Evolutionary conservation across 2,113 vertebrate genomes (phyloP).

Genomic region (Gadus chalcogrammus): DNA sequence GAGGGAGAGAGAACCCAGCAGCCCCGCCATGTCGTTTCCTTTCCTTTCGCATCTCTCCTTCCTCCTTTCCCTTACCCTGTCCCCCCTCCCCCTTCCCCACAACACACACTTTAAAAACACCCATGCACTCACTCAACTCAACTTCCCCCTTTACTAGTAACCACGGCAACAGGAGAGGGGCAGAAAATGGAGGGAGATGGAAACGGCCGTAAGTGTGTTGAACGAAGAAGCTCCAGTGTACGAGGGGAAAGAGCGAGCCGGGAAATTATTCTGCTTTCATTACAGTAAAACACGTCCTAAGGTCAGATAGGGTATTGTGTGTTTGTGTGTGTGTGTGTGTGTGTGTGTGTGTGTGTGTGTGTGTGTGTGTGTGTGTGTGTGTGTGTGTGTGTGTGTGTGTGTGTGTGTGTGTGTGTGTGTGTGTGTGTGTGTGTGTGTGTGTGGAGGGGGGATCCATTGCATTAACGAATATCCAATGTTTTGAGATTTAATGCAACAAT

Average conservation of each 20-base stretch:
- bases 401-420: too few relatives aligned
- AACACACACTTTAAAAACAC: background rate
- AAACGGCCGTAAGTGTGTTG: slow-evolving; percentile 42
- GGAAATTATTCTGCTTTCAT: too few relatives aligned
- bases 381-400: too few relatives aligned
- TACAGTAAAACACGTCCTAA: too few relatives aligned
- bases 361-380: too few relatives aligned
- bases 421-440: too few relatives aligned
- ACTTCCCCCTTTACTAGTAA: slow-evolving; percentile 64
- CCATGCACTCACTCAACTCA: slow-evolving; percentile 15
- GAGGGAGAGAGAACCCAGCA: slow-evolving; percentile 26
- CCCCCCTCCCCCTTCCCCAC: background rate
- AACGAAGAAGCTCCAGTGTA: background rate
- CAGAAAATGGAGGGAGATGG: slow-evolving; percentile 49
- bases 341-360: too few relatives aligned
- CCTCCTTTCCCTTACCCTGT: background rate
- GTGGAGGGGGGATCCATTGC: too few relatives aligned
- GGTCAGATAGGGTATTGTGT: too few relatives aligned
- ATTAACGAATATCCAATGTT: too few relatives aligned
- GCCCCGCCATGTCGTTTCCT: slow-evolving; percentile 12
- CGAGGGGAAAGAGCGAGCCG: background rate
- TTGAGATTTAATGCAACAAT: too few relatives aligned
- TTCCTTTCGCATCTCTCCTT: background rate
- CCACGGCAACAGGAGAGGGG: slow-evolving; percentile 73
- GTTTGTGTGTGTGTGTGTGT: too few relatives aligned